Evolutionary conservation across 2,797 vertebrate species (phyloP), one percentile per base, ranked within the genome.

Genomic region (Pterois miles): DNA sequence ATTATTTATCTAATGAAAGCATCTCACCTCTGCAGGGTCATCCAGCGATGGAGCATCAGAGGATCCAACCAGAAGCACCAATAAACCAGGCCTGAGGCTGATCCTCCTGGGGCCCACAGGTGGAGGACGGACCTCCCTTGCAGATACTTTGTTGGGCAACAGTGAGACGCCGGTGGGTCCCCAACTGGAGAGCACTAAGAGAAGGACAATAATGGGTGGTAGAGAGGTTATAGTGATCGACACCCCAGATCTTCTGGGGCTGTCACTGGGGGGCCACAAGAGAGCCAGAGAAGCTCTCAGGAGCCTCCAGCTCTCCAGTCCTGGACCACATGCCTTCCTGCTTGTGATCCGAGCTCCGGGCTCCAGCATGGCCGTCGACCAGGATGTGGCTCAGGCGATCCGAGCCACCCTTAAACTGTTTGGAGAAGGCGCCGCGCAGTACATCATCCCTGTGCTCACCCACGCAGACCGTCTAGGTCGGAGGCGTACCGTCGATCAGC

Each of bases 241-340:
- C 79, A 93, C 94, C 20, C 93, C 93, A 0, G 93, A 94, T 81
- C 71, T 95, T 50, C 77, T 95, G 23, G 91, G 90, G 2, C 2
- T 34, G 0, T 90, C 87, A 0, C 16, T 94, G 57, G 83, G 22
- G 20, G 72, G 65, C 43, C n/a, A 6, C 8, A 68, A 33, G 6
- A 91, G 83, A 80, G 92, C 91, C 7, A 67, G n/a, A 52, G 92
- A 94, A 82, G 90, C 91, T 71, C 81, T 95, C 7, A 89, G 89
- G 86, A 91, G 93, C 80, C 81, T 95, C 16, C 93, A 93, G 82
- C 88, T 94, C 0, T 20, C 81, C 33, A 63, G 77, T 52, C 94
- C 94, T 14, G 94, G 94, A 53, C 94, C 94, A 1, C 89, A 95
- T 7, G 93, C 90, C 68, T 76, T 95, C 63, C 67, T 94, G 18